phyloP scores from a whole-genome alignment of 2,797 vertebrate genomes.

The Pelodytes ibericus region DNA sequence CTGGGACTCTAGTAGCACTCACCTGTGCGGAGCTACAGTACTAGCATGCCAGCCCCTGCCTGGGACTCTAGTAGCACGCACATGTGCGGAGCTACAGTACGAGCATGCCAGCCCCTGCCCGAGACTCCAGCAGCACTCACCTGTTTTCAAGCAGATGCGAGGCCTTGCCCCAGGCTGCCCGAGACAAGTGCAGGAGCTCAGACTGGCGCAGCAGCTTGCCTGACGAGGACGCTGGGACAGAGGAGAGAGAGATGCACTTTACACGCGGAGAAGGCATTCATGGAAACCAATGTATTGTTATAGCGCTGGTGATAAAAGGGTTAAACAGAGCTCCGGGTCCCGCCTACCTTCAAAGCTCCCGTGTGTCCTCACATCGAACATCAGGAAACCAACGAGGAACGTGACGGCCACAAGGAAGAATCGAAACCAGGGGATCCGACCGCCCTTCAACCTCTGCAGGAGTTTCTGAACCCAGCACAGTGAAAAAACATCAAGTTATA shows the following conservation, averaged over 20 bases:
- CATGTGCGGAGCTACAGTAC: not conserved
- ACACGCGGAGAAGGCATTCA: too few species aligned
- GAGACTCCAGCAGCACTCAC: not conserved
- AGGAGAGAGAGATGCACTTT: not conserved
- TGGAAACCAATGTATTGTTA: too few species aligned
- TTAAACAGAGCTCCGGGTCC: too few species aligned
- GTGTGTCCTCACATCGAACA: slow-evolving; percentile 80
- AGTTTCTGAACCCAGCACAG: slow-evolving; percentile 74
- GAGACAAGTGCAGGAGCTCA: slow-evolving; percentile 75
- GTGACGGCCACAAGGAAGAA: slow-evolving; percentile 81
- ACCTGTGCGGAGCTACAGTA: too few species aligned
- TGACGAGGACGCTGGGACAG: slow-evolving; percentile 76
- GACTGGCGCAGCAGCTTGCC: slow-evolving; percentile 76
- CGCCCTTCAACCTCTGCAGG: slow-evolving; percentile 80
- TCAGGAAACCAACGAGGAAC: slow-evolving; percentile 76
- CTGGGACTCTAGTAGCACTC: too few species aligned
- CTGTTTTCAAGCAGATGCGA: slow-evolving; percentile 61
- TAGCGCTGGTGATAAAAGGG: too few species aligned
- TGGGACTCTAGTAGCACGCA: too few species aligned
- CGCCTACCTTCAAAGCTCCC: slow-evolving; percentile 82
- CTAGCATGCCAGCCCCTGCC: too few species aligned
- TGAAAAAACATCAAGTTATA: too few species aligned
- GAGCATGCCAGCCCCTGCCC: not conserved
- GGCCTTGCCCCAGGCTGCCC: slow-evolving; percentile 80
- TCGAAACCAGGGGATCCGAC: slow-evolving; percentile 80